These are phyloP conservation scores for Rhinogobio ventralis DNA, from an alignment of 2,797 vertebrate genomes.

Conservation along the genomic window DNA sequence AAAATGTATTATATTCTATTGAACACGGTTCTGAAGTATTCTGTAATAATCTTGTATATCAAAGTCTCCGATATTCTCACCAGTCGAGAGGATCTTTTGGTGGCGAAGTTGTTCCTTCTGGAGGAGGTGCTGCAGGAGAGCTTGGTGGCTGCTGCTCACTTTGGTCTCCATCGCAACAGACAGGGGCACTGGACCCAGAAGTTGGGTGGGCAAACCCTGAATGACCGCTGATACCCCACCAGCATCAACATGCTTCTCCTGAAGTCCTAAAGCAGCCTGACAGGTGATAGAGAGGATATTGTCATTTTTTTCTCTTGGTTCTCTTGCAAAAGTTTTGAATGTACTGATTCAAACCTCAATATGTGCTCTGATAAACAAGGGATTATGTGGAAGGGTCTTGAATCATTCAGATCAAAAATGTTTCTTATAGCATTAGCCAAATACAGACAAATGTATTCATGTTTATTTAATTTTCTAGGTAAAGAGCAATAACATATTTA, in stretches of 20 bases:
- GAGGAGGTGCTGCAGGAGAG: conserved; percentile 95
- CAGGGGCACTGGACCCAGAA: conserved; percentile 83
- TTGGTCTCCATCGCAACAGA: conserved; percentile 89
- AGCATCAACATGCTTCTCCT: conserved; percentile 88
- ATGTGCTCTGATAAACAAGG: background rate
- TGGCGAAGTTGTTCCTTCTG: conserved; percentile 97
- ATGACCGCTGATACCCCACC: conserved; percentile 71
- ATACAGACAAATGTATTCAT: background rate
- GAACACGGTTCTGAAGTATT: background rate
- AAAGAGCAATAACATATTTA: background rate
- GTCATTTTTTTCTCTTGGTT: background rate
- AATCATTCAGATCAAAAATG: background rate
- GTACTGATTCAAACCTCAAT: background rate
- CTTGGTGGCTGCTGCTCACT: conserved; percentile 95
- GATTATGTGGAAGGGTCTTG: background rate
- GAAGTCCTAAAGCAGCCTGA: conserved; percentile 88
- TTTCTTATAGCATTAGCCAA: background rate
- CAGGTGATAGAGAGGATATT: background rate
- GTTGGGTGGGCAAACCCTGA: conserved; percentile 87
- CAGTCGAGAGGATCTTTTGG: conserved; percentile 91
- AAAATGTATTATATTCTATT: background rate
- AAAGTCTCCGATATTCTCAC: conserved; percentile 73
- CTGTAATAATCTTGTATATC: background rate
- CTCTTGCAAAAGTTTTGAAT: background rate
- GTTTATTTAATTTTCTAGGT: background rate